These are phyloP conservation scores for Synodontis membranacea DNA, from an alignment of 2,113 vertebrate species.

Conservation along the genomic window DNA sequence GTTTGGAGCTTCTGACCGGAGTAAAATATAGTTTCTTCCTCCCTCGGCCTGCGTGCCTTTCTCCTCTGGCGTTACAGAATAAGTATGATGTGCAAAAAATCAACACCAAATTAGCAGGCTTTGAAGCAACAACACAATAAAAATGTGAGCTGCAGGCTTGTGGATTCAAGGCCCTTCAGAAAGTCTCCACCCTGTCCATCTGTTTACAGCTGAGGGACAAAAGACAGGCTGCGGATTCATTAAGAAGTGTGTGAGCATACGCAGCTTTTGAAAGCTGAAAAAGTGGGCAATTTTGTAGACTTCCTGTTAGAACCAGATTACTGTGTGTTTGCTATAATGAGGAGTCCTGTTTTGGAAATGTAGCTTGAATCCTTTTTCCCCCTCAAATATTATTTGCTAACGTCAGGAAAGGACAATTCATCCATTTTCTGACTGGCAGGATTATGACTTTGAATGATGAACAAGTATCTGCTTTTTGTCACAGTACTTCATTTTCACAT, in stretches of 20 bases:
- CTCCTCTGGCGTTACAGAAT: conserved; percentile 21
- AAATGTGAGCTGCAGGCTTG: conserved; percentile 42
- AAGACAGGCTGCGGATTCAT: conserved; percentile 36
- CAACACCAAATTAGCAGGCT: conserved; percentile 29
- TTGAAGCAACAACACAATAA: conserved; percentile 34
- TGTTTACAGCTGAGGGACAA: conserved; percentile 66
- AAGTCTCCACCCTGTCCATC: conserved; percentile 67
- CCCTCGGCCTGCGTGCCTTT: conserved; percentile 49
- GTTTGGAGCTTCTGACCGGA: conserved; percentile 58
- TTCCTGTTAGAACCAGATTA: background rate
- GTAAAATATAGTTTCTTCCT: conserved; percentile 66
- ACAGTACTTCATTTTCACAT: too few relatives aligned
- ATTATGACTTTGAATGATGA: background rate
- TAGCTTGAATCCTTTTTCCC: background rate
- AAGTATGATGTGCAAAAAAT: conserved; percentile 41
- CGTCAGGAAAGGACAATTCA: too few relatives aligned
- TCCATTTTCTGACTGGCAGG: background rate
- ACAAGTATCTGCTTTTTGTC: background rate
- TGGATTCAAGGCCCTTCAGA: conserved; percentile 61
- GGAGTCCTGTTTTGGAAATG: background rate
- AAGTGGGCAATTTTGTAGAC: background rate
- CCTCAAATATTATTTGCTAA: background rate
- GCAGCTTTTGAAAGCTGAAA: background rate
- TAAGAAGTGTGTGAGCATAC: background rate
- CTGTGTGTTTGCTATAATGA: background rate